Percentiles rank a stretch among this genome's conserved stretches.
Conservation (phyloP, 2,113 vertebrate species). For the Antennarius striatus region DNA sequence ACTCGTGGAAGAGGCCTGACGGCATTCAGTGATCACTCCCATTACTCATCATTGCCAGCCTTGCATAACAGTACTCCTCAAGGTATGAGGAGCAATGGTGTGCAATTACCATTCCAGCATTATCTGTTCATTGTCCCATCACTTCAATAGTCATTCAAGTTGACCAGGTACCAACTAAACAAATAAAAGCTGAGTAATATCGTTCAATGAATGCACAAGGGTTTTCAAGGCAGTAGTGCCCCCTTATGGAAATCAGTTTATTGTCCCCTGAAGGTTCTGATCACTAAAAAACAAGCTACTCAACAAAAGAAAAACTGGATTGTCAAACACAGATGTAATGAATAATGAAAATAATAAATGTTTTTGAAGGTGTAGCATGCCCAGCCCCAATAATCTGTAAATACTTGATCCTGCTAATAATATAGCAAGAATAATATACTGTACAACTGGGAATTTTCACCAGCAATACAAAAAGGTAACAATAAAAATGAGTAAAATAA, state of each 20-base stretch:
- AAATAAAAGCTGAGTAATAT: not conserved
- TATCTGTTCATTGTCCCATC: slow-evolving; percentile 23
- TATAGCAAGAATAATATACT: not conserved
- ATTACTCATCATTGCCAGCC: not conserved
- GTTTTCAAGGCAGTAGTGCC: slow-evolving; percentile 70
- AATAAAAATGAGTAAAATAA: no score
- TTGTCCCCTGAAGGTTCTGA: slow-evolving; percentile 6
- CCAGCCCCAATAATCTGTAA: not conserved
- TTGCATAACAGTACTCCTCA: not conserved
- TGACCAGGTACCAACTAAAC: no score
- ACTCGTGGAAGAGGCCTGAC: not conserved
- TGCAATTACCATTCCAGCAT: no score
- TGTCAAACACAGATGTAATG: not conserved
- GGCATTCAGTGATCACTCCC: not conserved
- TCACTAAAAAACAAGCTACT: not conserved
- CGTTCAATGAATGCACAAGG: not conserved
- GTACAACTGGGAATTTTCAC: not conserved
- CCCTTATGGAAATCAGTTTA: slow-evolving; percentile 66
- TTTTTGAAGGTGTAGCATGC: not conserved
- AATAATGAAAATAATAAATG: not conserved
- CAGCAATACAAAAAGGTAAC: no score
- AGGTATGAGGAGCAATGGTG: slow-evolving; percentile 4
- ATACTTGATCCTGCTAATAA: not conserved
- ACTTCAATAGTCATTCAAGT: not conserved
- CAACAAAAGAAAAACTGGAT: not conserved